phyloP scores from a whole-genome alignment of 2,113 vertebrate genomes.

The Cyprinodon tularosa region DNA sequence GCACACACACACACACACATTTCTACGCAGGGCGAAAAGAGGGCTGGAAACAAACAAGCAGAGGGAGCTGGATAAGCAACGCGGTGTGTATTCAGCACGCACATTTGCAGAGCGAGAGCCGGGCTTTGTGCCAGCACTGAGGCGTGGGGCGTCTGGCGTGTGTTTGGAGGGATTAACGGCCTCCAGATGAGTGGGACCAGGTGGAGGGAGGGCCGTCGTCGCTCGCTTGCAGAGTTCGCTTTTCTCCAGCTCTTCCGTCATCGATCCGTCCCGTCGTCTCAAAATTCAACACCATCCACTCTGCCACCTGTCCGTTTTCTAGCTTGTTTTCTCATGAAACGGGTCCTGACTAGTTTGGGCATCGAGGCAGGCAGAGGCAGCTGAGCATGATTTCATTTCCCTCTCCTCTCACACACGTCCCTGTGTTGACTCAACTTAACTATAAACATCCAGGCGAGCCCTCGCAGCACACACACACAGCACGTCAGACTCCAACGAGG shows the following conservation, averaged over 20 bases:
- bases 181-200: conserved; percentile 81
- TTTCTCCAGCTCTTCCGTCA: conserved; percentile 47
- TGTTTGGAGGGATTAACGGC: conserved; percentile 82
- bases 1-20: neutral
- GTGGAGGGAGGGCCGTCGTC: conserved; percentile 73
- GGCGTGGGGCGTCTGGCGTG: conserved; percentile 80
- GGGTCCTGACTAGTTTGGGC: conserved; percentile 32
- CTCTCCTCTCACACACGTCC: conserved; percentile 36
- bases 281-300: conserved; percentile 57
- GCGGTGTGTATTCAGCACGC: conserved; percentile 59
- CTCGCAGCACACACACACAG: conserved; percentile 5
- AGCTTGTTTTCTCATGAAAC: conserved; percentile 25
- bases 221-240: conserved; percentile 46
- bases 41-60: conserved; percentile 69
- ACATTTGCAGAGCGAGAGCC: conserved; percentile 63
- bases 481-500: conserved; percentile 36
- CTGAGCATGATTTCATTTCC: conserved; percentile 41
- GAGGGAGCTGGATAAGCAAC: conserved; percentile 63
- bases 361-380: conserved; percentile 42
- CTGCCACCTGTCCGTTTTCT: conserved; percentile 36
- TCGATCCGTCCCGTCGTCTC: conserved; percentile 64
- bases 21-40: neutral
- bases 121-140: conserved; percentile 78
- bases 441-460: conserved; percentile 43
- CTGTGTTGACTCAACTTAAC: conserved; percentile 30